phyloP scores from a whole-genome alignment of 2,113 vertebrate genomes.

The Sylvietta virens region DNA sequence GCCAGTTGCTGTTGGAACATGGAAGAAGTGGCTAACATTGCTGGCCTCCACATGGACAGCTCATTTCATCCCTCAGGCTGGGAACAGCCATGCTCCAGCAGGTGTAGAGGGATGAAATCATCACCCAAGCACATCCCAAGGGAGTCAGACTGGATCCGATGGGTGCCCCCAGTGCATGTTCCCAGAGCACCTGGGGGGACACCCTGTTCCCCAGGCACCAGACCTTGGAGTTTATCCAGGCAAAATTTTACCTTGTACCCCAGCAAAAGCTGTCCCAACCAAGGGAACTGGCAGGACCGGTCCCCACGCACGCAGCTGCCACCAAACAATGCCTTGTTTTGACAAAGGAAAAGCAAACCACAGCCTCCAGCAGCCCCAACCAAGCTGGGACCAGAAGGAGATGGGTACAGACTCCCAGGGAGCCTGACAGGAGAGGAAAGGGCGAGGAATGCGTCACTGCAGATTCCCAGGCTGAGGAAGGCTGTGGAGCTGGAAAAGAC shows the following conservation, averaged over 20 bases:
- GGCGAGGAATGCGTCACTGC: neutral
- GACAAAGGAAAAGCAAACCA: neutral
- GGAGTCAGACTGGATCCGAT: neutral
- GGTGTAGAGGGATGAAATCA: neutral
- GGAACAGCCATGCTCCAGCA: neutral
- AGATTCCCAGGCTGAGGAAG: neutral
- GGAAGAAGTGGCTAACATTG: neutral
- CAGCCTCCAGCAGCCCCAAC: neutral
- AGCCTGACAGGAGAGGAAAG: neutral
- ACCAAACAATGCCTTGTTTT: neutral
- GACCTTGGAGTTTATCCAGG: neutral
- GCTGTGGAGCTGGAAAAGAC: neutral
- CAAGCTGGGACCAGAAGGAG: neutral
- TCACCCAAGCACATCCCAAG: neutral
- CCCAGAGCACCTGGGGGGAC: neutral
- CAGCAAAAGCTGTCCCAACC: neutral
- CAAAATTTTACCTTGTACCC: neutral
- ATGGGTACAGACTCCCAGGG: no score
- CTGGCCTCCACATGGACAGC: neutral
- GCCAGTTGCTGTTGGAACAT: neutral
- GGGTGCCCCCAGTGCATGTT: neutral
- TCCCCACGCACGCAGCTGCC: neutral
- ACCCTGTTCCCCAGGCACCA: neutral
- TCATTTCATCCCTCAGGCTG: fast-evolving
- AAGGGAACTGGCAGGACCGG: neutral